Conservation (phyloP, 2,797 vertebrate genomes). For the Rhodeus uyekii region DNA sequence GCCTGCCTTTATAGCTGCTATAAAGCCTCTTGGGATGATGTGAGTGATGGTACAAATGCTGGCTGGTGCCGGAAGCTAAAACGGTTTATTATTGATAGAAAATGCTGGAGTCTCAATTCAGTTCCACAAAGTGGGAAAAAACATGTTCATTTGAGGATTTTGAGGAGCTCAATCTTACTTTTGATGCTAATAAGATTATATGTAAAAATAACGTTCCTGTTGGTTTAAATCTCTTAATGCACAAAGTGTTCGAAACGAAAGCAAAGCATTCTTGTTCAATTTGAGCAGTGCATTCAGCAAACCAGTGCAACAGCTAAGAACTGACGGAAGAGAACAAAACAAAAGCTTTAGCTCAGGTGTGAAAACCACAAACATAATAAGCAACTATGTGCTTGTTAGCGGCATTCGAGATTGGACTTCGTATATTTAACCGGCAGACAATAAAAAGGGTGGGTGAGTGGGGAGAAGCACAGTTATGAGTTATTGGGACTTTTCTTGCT, state of each 20-base stretch:
- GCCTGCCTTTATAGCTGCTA: constrained; percentile 1
- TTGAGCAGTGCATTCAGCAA: neutral
- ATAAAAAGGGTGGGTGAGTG: neutral
- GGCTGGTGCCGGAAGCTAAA: neutral
- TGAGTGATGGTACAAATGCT: constrained; percentile 16
- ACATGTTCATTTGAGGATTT: neutral
- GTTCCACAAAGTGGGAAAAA: neutral
- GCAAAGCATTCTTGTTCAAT: constrained; percentile 6
- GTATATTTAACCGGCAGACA: neutral
- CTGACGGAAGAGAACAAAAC: neutral
- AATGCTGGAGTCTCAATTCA: neutral
- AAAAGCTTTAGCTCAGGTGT: neutral
- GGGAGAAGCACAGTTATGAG: neutral
- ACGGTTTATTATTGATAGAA: constrained; percentile 30
- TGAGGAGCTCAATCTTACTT: neutral
- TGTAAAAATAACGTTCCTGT: neutral
- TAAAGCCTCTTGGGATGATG: constrained; percentile 10
- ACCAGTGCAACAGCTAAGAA: neutral
- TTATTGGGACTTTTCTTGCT: neutral
- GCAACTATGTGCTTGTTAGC: neutral
- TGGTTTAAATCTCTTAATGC: constrained; percentile 4
- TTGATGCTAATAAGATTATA: constrained; percentile 8
- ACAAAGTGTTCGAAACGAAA: constrained; percentile 7
- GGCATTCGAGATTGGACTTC: neutral
- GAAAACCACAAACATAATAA: neutral